Evolutionary conservation across 2,797 vertebrate genomes (phyloP), one percentile per base, ranked within the genome.

Genomic region (Hirundo rustica): DNA sequence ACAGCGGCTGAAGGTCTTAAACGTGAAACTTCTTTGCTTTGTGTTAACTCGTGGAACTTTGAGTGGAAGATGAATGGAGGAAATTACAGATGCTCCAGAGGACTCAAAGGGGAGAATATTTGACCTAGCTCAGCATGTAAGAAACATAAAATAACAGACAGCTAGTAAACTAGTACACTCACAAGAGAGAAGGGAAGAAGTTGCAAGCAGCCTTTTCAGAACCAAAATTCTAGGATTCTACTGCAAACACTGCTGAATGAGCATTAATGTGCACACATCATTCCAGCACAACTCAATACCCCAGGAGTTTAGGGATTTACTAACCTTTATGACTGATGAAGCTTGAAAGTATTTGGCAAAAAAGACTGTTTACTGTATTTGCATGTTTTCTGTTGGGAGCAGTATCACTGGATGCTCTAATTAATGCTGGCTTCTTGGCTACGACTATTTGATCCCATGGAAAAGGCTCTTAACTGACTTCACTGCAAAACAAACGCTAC

Each of bases 341-440:
- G 96, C 96, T 89, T 90, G 91, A 93, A 94, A 97, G 86, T 61
- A 92, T 96, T 97, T 95, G 95, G 97, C 95, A 96, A 92, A 93
- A 92, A 93, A 92, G 85, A 55, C n/a, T 83, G 88, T 93, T 93
- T 87, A 93, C 95, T 97, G 85, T 95, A 96, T 97, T 97, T 97
- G 93, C 89, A 78, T 92, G 89, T 97, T 95, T 98, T 96, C 97
- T 97, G 82, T 77, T 90, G 91, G 88, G 96, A 97, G 85, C 91
- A 74, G 86, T 97, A 96, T 96, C 11, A 0, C 9, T 81, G 81
- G 88, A 93, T 50, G 79, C 88, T 92, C 88, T 58, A 76, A 96
- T 97, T 96, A 97, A 96, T 91, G 87, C 83, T 61, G 68, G 76
- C 90, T 96, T 93, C 91, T 91, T 95, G 94, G 96, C 96, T 94